Conservation (phyloP, 2,797 vertebrate species). For the Spatula versicolor region DNA sequence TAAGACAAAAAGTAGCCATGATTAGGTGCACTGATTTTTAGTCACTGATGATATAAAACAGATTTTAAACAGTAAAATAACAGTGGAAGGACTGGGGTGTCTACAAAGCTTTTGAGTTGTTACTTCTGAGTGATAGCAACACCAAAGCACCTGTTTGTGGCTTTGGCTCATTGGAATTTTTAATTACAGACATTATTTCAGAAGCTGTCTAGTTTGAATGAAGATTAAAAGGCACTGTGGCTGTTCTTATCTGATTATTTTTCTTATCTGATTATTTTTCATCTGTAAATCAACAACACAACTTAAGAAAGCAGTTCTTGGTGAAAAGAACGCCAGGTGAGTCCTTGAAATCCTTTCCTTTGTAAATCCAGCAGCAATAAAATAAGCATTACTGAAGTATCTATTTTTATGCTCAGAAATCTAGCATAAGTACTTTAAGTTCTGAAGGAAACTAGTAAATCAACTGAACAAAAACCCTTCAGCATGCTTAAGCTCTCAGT, state of each 20-base stretch:
- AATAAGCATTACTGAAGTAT: background rate
- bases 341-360: background rate
- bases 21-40: background rate
- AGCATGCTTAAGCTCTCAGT: background rate
- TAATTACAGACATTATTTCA: background rate
- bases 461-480: background rate
- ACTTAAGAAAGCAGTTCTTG: background rate
- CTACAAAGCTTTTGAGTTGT: background rate
- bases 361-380: background rate
- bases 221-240: background rate
- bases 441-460: background rate
- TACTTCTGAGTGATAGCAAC: background rate
- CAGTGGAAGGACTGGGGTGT: background rate
- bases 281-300: background rate
- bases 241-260: background rate
- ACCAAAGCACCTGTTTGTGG: background rate
- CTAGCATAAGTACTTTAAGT: background rate
- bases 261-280: background rate
- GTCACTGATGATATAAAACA: background rate
- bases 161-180: background rate
- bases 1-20: background rate
- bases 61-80: background rate
- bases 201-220: background rate
- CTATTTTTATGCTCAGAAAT: background rate
- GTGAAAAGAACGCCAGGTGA: background rate